Base-by-base conservation (phyloP, 1,140 invertebrate species). In the Ceratina australensis region DNA sequence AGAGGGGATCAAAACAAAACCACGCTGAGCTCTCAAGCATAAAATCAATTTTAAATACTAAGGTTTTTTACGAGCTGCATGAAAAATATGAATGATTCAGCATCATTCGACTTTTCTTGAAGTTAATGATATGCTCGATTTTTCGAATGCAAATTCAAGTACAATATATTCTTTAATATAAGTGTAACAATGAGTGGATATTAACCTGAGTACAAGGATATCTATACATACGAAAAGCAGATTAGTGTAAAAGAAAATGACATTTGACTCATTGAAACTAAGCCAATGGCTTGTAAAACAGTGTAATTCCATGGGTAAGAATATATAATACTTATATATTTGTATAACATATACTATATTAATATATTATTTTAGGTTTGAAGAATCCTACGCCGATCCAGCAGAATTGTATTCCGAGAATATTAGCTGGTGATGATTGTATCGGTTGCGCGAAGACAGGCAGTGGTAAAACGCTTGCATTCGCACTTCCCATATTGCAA, bases 401-500 rank as follows among this genome's bases (percentile, higher is more conserved):
- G 91, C 89, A 94, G 86, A 95, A 95, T 81, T 97, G 96, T 87
- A 97, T 98, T 85, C 95, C 96, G 52, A 91, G 94, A 47, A 98
- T 99, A 83, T 91, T 99, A 59, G 84, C 93, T 81, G 97, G 97
- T 0, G 93, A 95, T 86, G 97, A 99, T 93, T 96, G 98, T 72
- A 98, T 99, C 87, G 98, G 98, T 18, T 96, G 98, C 84, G 98
- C 98, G 1, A 98, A 99, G 93, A 99, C 99, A 50, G 99, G 98
- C 24, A 99, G 98, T 71, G 99, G 99, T 50, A 99, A 99, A 94
- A 99, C 98, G 7, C 95, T 98, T 87, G 97, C 98, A 0, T 99
- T 99, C 95, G 98, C 97, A 5, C 88, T 99, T 22, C 99, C 99
- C 0, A 98, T 99, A 87, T 90, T 99, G 65, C 97, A 99, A 90